These are phyloP conservation scores for Horisme vitalbata DNA, from an alignment of 2,888 invertebrate species.

Conservation along the genomic window DNA sequence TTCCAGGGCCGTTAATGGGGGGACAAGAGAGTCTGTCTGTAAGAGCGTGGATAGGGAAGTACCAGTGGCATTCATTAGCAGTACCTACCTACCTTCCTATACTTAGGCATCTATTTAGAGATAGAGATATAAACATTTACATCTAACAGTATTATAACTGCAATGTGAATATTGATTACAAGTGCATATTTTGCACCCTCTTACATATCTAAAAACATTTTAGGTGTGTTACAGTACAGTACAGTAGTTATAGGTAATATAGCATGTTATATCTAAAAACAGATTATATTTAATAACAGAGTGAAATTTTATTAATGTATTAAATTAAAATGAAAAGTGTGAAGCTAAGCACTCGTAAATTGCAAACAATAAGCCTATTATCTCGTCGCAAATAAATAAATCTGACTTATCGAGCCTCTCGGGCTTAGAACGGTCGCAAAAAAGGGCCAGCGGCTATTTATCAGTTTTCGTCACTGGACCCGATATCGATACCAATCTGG, in stretches of 20 bases:
- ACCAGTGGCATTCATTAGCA: slow-evolving; percentile 9
- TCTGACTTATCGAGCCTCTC: slow-evolving; percentile 27
- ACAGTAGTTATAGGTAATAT: too few species aligned
- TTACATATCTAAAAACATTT: too few species aligned
- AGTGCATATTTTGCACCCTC: too few species aligned
- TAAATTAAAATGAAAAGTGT: background rate
- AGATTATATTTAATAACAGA: too few species aligned
- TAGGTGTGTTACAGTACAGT: too few species aligned
- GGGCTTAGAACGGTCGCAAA: slow-evolving; percentile 28
- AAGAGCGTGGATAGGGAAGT: slow-evolving; percentile 7
- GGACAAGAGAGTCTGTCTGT: slow-evolving; percentile 16
- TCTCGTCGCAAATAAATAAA: slow-evolving; percentile 20
- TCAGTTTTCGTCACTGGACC: slow-evolving; percentile 28
- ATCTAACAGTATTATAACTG: too few species aligned
- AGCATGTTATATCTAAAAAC: too few species aligned
- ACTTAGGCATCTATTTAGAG: background rate
- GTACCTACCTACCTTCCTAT: too few species aligned
- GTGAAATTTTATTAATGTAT: background rate
- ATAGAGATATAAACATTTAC: background rate
- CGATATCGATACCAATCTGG: slow-evolving; percentile 23
- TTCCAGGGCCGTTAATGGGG: slow-evolving; percentile 11
- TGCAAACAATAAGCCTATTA: slow-evolving; percentile 5
- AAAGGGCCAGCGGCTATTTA: slow-evolving; percentile 28
- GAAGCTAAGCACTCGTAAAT: slow-evolving; percentile 2
- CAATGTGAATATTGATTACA: too few species aligned